phyloP scores from a whole-genome alignment of 2,888 invertebrate genomes.

The Gisinianus flammeolus region DNA sequence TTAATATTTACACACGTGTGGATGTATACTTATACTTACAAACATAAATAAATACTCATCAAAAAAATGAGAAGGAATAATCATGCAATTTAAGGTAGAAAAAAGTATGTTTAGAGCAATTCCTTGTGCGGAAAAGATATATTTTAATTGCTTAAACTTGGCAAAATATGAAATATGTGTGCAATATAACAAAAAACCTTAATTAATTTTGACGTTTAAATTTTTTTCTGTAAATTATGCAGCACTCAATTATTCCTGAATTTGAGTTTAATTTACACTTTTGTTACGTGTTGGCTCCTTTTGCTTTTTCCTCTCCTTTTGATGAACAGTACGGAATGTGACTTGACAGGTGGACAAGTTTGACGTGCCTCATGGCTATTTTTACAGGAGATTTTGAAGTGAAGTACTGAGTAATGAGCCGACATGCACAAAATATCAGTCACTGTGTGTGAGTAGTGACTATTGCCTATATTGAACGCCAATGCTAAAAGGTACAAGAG shows the following conservation, averaged over 20 bases:
- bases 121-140: no score
- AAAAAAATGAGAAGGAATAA: no score
- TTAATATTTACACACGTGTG: no score
- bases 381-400: not conserved
- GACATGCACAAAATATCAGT: not conserved
- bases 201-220: not conserved
- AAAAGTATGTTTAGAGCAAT: no score
- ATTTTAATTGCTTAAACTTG: no score
- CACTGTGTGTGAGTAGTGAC: no score
- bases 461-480: not conserved
- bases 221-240: not conserved
- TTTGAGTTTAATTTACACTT: not conserved
- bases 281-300: not conserved
- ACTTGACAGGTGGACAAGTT: not conserved
- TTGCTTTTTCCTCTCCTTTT: not conserved
- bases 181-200: not conserved
- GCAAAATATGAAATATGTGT: no score
- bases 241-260: not conserved
- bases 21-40: no score
- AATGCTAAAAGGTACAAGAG: not conserved
- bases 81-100: no score
- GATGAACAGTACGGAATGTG: not conserved
- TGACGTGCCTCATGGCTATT: not conserved
- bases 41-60: no score
- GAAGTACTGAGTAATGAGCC: not conserved